Conservation (phyloP, 2,888 invertebrate species). For the Cryptocheilus praepositus region DNA sequence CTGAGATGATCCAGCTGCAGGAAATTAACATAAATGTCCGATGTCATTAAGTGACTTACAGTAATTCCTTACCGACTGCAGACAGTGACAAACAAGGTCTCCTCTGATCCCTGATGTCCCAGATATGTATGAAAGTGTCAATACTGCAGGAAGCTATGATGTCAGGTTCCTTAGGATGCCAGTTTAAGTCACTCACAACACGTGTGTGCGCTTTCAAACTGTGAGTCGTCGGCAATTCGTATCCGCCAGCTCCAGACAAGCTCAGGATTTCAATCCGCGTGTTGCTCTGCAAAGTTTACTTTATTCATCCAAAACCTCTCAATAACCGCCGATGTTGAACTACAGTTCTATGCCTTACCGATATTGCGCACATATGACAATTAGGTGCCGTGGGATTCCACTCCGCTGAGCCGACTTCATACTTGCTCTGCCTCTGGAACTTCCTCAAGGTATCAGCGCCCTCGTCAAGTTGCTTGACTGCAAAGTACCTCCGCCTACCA, state of each 20-base stretch:
- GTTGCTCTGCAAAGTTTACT: slow-evolving; percentile 81
- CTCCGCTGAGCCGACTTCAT: slow-evolving; percentile 94
- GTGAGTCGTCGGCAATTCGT: slow-evolving; percentile 83
- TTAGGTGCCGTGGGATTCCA: slow-evolving; percentile 90
- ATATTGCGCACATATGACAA: slow-evolving; percentile 89
- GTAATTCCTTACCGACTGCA: slow-evolving; percentile 83
- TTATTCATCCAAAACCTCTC: slow-evolving; percentile 7
- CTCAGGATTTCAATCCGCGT: slow-evolving; percentile 91
- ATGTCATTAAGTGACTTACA: not conserved
- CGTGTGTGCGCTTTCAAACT: slow-evolving; percentile 89
- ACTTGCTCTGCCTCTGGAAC: slow-evolving; percentile 92
- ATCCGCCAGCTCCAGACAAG: slow-evolving; percentile 80
- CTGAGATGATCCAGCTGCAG: slow-evolving; percentile 90
- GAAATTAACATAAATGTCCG: not conserved
- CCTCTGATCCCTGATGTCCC: slow-evolving; percentile 92
- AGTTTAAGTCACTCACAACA: slow-evolving; percentile 93
- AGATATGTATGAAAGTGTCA: slow-evolving; percentile 94
- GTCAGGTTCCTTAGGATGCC: slow-evolving; percentile 88
- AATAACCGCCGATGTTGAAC: slow-evolving; percentile 6
- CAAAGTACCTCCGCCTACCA: slow-evolving; percentile 84
- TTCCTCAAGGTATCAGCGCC: slow-evolving; percentile 83
- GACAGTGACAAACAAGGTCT: slow-evolving; percentile 90
- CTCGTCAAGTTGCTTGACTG: slow-evolving; percentile 86
- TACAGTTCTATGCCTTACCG: slow-evolving; percentile 78
- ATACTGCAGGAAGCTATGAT: slow-evolving; percentile 92